Evolutionary conservation across 2,888 invertebrate genomes (phyloP).

Genomic region (Clusia tigrina): DNA sequence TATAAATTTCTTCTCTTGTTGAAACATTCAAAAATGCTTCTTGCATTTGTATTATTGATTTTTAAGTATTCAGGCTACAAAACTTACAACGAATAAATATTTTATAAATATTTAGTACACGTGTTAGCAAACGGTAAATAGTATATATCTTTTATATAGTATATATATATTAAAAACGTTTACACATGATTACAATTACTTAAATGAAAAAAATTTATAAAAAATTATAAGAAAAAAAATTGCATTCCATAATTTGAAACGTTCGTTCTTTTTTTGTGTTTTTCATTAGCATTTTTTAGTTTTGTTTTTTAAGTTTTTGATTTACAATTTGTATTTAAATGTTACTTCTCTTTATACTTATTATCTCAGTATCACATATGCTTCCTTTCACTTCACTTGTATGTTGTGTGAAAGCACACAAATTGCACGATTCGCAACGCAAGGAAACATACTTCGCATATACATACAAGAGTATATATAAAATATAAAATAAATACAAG

Average conservation of each 20-base stretch:
- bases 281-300: neutral
- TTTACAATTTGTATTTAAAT: conserved; percentile 9
- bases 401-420: conserved; percentile 25
- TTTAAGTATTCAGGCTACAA: neutral
- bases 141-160: neutral
- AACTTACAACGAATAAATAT: neutral
- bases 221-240: neutral
- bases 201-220: conserved; percentile 1
- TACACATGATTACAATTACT: neutral
- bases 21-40: conserved; percentile 2
- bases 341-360: conserved; percentile 49
- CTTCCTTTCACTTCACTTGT: conserved; percentile 40
- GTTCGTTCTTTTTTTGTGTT: neutral
- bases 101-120: conserved; percentile 2
- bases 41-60: neutral
- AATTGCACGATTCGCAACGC: conserved; percentile 24
- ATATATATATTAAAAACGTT: neutral
- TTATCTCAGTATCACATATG: conserved; percentile 62
- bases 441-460: conserved; percentile 46
- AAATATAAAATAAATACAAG: neutral
- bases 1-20: conserved; percentile 16
- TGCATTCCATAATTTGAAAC: neutral
- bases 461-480: neutral
- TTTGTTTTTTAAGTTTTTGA: conserved; percentile 4
- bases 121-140: neutral